A percentile compares a stretch with the other conserved stretches of the same genome.
Conservation (phyloP, 2,797 vertebrate species). For the Chiropotes sagulatus region DNA sequence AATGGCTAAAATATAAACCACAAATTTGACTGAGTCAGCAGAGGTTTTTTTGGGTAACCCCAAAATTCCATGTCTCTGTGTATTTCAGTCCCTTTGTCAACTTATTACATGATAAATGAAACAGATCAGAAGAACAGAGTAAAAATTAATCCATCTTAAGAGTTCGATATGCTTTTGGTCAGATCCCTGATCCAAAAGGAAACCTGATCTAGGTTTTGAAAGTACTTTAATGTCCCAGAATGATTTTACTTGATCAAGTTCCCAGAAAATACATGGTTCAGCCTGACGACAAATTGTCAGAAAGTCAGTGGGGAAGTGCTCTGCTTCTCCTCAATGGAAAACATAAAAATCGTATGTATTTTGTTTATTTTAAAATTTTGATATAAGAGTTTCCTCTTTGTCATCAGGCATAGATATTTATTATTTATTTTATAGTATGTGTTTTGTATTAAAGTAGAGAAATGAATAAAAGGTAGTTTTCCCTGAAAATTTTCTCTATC, state of each 20-base stretch:
- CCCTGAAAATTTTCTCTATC: neutral
- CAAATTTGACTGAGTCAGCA: conserved; percentile 73
- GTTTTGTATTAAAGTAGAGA: conserved; percentile 15
- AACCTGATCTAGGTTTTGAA: conserved; percentile 69
- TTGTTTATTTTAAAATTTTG: neutral
- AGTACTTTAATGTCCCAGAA: conserved; percentile 62
- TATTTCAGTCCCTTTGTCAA: conserved; percentile 60
- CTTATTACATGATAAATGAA: conserved; percentile 67
- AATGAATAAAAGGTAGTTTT: neutral
- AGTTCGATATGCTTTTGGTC: conserved; percentile 60
- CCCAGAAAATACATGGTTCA: conserved; percentile 61
- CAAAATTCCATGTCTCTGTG: conserved; percentile 56
- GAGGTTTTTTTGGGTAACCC: conserved; percentile 69
- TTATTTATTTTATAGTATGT: neutral
- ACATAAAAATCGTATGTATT: neutral
- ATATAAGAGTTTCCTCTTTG: neutral
- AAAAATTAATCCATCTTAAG: conserved; percentile 67
- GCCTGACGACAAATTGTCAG: conserved; percentile 31
- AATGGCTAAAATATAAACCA: conserved; percentile 70
- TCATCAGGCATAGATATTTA: neutral
- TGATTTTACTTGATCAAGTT: conserved; percentile 66
- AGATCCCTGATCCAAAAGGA: conserved; percentile 57
- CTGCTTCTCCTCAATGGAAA: conserved; percentile 25
- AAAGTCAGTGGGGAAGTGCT: neutral
- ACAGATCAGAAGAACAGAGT: conserved; percentile 63